Base-by-base conservation (phyloP, 2,888 invertebrate genomes). In the Diaprepes abbreviatus region DNA sequence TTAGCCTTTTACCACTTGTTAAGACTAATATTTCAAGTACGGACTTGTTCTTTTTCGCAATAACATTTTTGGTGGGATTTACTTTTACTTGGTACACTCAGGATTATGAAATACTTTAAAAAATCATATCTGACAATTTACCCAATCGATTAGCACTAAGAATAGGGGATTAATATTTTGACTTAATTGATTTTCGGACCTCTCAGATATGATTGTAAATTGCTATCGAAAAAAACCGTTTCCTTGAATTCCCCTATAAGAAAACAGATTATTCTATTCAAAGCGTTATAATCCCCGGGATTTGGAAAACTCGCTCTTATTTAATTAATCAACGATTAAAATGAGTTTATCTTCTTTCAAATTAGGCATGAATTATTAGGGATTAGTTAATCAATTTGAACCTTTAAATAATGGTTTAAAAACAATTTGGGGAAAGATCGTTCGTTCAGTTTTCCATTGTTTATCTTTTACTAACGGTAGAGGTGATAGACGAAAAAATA, bases 261-360 rank as follows among this genome's bases (percentile, higher is more conserved):
- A 28, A 50, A 50, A 50, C 16, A 50, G 28, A 12, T 24, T n/a
- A 24, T 1, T 10, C 12, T 21, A 3, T 28, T 14, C 7, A 24
- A 48, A 48, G 14, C 14, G 5, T 24, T 19, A 4, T 50, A 50
- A 50, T 50, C 48, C 48, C 9, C n/a, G 24, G 31, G 48, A 50
- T 50, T 28, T 50, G 7, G 28, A 3, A 14, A 50, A 28, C 1
- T 14, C n/a, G n/a, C 7, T 28, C 31, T 28, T 28, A 50, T 38
- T 14, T 38, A 38, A 38, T 50, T 50, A 50, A 50, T 50, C 16
- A 14, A 0, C 10, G 31, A 50, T 50, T 50, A 50, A 28, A 28
- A 19, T 21, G n/a, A n/a, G 6, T 19, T 28, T 28, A 28, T 50
- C 12, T 28, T 16, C 2, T 16, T 28, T 31, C 12, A 9, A 19